Conservation (phyloP, 2,888 invertebrate genomes). For the Tipula helvola region DNA sequence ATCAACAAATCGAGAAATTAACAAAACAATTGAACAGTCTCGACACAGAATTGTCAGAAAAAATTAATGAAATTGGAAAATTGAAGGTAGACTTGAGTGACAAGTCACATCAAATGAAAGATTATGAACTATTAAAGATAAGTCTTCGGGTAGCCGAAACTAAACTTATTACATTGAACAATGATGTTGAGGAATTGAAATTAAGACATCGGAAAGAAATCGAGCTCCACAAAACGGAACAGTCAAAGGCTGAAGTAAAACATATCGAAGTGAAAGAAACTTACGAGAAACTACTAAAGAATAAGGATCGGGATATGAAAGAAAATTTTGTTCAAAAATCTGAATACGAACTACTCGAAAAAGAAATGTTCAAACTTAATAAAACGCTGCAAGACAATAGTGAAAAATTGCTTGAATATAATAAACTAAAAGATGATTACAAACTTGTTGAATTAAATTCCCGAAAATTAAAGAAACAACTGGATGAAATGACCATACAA, state of each 20-base stretch:
- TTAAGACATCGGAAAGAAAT: conserved; percentile 23
- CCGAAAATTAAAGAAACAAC: conserved; percentile 46
- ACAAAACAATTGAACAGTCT: conserved; percentile 18
- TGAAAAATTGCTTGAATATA: conserved; percentile 25
- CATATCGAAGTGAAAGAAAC: conserved; percentile 21
- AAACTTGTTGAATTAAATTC: conserved; percentile 36
- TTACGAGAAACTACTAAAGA: conserved; percentile 21
- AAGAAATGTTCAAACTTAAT: conserved; percentile 22
- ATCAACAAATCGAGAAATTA: conserved; percentile 21
- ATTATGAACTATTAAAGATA: conserved; percentile 20
- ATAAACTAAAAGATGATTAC: neutral
- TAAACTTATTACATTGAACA: conserved; percentile 25
- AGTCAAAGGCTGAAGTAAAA: conserved; percentile 20
- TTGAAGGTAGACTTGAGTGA: conserved; percentile 23
- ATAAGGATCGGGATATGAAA: conserved; percentile 30
- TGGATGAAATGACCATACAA: conserved; percentile 59
- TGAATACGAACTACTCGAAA: conserved; percentile 39
- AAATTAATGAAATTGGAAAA: conserved; percentile 25
- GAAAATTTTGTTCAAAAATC: conserved; percentile 24
- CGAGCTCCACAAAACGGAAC: conserved; percentile 24
- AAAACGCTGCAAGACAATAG: conserved; percentile 27
- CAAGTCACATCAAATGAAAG: conserved; percentile 13
- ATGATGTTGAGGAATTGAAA: conserved; percentile 26
- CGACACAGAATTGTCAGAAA: conserved; percentile 18
- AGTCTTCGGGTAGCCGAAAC: conserved; percentile 27